Evolutionary conservation across 2,113 vertebrate genomes (phyloP).

Genomic region (Scytalopus superciliaris): DNA sequence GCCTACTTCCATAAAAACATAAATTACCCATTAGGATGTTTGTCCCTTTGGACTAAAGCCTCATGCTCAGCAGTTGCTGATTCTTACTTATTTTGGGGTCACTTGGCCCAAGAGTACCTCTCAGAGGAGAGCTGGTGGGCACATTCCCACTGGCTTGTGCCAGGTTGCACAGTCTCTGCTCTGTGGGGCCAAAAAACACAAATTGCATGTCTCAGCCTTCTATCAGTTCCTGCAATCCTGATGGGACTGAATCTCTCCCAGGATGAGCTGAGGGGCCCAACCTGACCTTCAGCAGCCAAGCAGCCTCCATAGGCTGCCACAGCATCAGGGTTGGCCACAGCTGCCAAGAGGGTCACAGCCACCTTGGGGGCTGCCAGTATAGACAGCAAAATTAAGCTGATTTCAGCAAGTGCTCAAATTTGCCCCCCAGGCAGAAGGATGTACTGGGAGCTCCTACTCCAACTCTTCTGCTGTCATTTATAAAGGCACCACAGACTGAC

Average conservation of each 20-base stretch:
- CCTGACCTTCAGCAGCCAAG: background rate
- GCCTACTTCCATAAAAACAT: background rate
- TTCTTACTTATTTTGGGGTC: background rate
- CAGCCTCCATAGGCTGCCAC: background rate
- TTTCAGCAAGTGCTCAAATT: background rate
- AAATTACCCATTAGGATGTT: background rate
- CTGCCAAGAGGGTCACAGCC: background rate
- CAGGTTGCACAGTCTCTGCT: background rate
- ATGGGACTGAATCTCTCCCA: background rate
- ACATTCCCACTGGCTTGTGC: accelerated
- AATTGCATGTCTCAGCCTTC: background rate
- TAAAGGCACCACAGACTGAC: background rate
- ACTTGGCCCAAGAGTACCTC: accelerated
- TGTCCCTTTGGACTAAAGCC: background rate
- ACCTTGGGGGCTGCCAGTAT: accelerated
- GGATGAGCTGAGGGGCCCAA: background rate
- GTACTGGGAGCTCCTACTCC: background rate
- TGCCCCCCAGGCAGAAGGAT: accelerated
- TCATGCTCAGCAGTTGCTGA: background rate
- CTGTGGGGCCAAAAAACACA: accelerated
- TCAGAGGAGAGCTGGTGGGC: background rate
- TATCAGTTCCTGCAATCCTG: background rate
- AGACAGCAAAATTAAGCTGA: background rate
- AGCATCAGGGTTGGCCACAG: background rate
- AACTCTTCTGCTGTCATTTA: background rate